Base-by-base conservation (phyloP, 2,113 vertebrate species). In the Elachura formosa region DNA sequence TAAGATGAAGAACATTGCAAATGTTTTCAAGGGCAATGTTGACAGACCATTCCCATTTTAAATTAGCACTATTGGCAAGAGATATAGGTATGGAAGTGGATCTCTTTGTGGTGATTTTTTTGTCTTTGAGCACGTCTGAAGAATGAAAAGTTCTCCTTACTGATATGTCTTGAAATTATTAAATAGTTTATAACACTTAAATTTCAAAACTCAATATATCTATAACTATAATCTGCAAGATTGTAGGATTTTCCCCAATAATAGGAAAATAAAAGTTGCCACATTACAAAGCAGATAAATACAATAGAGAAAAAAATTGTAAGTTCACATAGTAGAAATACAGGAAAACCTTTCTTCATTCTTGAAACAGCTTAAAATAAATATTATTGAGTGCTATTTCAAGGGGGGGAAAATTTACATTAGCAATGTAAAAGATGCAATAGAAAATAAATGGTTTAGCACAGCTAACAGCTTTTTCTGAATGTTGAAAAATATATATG, bases 1-100 rank as follows among this genome's bases (percentile, higher is more conserved):
- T 84, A 91, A 93, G 56, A 90, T 56, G 71, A 95, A 96, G 79
- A 86, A 83, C 67, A 5, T 74, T 71, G 36, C 29, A 34, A 94
- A 77, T 16, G 9, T 85, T 95, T 87, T 84, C 92, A 92, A 94
- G 79, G 92, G 22, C 58, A 84, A 21, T 59, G 62, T 77, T 81
- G 49, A 75, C 75, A 90, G 66, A 93, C 41, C 76, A 63, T 25
- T 94, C 41, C 38, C 26, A 41, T 74, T 87, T 91, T 78, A 95
- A 92, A 91, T 95, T 84, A 90, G 6, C 4, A 0, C 18, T 79
- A 28, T 48, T 64, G 38, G 72, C 49, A 84, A 58, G 49, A 91
- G 31, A 71, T 28, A 41, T 33, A 54, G 15, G 38, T 58, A 82
- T 36, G 38, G 63, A 80, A 93, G 14, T n/a, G 40, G 94, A 86